Evolutionary conservation across 2,888 invertebrate genomes (phyloP).

Genomic region (Girardia tigrina): DNA sequence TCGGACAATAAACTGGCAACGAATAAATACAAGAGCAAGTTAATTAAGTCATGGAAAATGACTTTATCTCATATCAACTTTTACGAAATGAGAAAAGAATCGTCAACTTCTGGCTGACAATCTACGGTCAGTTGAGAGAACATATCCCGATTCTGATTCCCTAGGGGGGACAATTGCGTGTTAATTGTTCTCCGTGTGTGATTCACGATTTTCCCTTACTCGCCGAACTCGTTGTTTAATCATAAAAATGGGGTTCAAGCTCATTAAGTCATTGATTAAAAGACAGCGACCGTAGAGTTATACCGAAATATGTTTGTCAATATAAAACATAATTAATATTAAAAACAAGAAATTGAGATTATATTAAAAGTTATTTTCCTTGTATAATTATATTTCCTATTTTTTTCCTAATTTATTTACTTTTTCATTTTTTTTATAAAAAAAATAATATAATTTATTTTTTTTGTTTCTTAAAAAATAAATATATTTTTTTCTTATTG

Average conservation of each 20-base stretch:
- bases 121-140: conserved; percentile 4
- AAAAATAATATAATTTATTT: no score
- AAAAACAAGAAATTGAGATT: neutral
- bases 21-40: conserved; percentile 18
- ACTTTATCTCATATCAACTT: conserved; percentile 23
- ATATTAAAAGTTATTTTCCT: neutral
- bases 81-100: conserved; percentile 23
- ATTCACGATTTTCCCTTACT: conserved; percentile 17
- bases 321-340: conserved; percentile 17
- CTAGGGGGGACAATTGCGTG: neutral
- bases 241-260: conserved; percentile 17
- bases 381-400: no score
- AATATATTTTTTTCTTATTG: no score
- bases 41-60: conserved; percentile 23
- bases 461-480: no score
- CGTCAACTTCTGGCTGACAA: conserved; percentile 23
- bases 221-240: neutral
- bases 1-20: conserved; percentile 23
- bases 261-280: conserved; percentile 18
- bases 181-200: conserved; percentile 10
- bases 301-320: conserved; percentile 20
- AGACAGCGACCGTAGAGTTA: neutral
- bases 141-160: neutral
- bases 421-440: no score
- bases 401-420: no score